These are phyloP conservation scores for Allacma fusca DNA, from an alignment of 2,888 invertebrate species.

Conservation along the genomic window DNA sequence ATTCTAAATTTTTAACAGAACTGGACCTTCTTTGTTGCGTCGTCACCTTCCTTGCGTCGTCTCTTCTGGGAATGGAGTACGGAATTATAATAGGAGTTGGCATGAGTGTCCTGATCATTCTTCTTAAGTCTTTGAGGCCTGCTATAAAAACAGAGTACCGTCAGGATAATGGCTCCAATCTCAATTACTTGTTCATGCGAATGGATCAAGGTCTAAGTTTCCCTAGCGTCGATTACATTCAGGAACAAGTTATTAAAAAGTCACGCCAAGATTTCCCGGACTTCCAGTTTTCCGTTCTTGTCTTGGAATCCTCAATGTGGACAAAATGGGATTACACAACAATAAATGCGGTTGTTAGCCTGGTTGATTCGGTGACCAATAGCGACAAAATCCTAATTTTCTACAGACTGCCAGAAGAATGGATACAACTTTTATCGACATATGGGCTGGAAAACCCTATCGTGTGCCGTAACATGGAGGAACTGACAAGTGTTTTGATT, in stretches of 20 bases:
- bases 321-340: constrained; percentile 54
- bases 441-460: constrained; percentile 24
- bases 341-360: constrained; percentile 46
- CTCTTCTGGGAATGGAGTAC: constrained; percentile 75
- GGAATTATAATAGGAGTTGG: constrained; percentile 74
- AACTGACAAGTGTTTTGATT: constrained; percentile 5
- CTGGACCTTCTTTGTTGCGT: constrained; percentile 74
- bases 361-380: constrained; percentile 55
- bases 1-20: too few species aligned
- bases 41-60: constrained; percentile 74
- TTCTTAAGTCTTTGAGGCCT: constrained; percentile 74
- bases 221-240: constrained; percentile 56
- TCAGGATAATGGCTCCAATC: constrained; percentile 27
- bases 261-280: neutral
- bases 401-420: neutral
- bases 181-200: constrained; percentile 49
- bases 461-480: neutral
- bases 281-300: constrained; percentile 43
- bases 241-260: constrained; percentile 45
- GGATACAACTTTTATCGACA: neutral
- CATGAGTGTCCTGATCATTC: constrained; percentile 71
- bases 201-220: constrained; percentile 54
- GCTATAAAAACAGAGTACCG: constrained; percentile 68
- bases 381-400: constrained; percentile 51
- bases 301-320: constrained; percentile 52